These are phyloP conservation scores for Penaeus japonicus DNA, from an alignment of 1,140 invertebrate genomes.

Conservation along the genomic window DNA sequence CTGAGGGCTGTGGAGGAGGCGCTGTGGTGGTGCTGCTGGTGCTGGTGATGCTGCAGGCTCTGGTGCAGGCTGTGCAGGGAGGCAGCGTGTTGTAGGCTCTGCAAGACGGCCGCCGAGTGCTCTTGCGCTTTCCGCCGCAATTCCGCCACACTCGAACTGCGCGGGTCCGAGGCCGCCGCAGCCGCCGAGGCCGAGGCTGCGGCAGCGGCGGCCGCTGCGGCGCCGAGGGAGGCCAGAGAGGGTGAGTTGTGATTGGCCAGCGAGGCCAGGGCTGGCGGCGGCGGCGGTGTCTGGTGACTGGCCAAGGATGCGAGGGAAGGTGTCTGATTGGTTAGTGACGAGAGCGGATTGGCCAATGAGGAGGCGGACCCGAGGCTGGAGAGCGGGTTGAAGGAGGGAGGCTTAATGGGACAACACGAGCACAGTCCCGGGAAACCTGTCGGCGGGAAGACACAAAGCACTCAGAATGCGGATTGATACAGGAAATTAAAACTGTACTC, in stretches of 20 bases:
- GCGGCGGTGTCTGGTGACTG: constrained; percentile 59
- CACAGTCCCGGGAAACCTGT: constrained; percentile 76
- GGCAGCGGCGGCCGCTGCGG: constrained; percentile 62
- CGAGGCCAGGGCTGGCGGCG: constrained; percentile 62
- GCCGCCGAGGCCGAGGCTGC: constrained; percentile 54
- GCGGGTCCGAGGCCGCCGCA: constrained; percentile 65
- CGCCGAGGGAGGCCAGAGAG: constrained; percentile 60
- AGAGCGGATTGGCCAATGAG: constrained; percentile 31
- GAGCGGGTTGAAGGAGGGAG: constrained; percentile 52
- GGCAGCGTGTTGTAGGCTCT: constrained; percentile 70
- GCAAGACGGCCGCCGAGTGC: constrained; percentile 84
- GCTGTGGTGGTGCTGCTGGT: constrained; percentile 16
- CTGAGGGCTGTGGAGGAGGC: constrained; percentile 47
- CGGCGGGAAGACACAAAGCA: constrained; percentile 47
- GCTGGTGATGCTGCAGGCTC: constrained; percentile 45
- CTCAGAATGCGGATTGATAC: background rate
- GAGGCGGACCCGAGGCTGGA: constrained; percentile 42
- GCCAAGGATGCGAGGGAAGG: constrained; percentile 63
- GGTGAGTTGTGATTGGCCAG: constrained; percentile 58
- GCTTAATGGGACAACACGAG: constrained; percentile 78
- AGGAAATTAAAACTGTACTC: background rate
- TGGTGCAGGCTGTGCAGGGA: constrained; percentile 58
- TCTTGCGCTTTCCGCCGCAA: constrained; percentile 88
- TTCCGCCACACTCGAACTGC: constrained; percentile 85
- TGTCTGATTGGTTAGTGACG: constrained; percentile 42